A percentile compares a stretch with the other conserved stretches of the same genome.
These are phyloP conservation scores for Picathartes gymnocephalus DNA, from an alignment of 2,113 vertebrate species.

Conservation along the genomic window DNA sequence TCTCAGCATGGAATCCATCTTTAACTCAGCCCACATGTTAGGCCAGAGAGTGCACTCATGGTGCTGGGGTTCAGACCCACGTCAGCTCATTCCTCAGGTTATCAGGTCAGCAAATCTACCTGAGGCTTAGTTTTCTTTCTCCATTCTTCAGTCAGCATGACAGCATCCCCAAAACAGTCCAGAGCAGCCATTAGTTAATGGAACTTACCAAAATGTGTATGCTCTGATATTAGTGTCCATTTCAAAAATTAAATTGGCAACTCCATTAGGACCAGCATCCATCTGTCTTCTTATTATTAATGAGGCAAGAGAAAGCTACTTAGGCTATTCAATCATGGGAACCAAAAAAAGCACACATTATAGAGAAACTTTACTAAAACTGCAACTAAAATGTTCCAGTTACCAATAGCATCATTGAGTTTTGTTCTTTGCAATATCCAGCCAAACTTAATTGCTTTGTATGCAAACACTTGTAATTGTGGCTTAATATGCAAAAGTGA, in stretches of 20 bases:
- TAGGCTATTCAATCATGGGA: background rate
- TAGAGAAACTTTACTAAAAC: background rate
- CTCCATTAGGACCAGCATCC: background rate
- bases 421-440: background rate
- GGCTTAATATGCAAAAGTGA: background rate
- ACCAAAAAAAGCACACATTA: background rate
- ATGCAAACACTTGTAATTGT: background rate
- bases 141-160: background rate
- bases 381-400: background rate
- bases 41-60: background rate
- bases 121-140: background rate
- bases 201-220: background rate
- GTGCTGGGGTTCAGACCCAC: background rate
- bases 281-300: background rate
- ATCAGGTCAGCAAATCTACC: background rate
- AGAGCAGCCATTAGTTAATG: background rate
- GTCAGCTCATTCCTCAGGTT: background rate
- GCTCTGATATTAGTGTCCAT: background rate
- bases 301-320: background rate
- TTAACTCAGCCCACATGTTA: background rate
- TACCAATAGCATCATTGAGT: background rate
- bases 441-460: background rate
- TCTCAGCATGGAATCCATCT: background rate
- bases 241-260: background rate
- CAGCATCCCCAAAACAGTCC: background rate